phyloP scores from a whole-genome alignment of 2,888 invertebrate genomes.

The Lochmaea capreae region DNA sequence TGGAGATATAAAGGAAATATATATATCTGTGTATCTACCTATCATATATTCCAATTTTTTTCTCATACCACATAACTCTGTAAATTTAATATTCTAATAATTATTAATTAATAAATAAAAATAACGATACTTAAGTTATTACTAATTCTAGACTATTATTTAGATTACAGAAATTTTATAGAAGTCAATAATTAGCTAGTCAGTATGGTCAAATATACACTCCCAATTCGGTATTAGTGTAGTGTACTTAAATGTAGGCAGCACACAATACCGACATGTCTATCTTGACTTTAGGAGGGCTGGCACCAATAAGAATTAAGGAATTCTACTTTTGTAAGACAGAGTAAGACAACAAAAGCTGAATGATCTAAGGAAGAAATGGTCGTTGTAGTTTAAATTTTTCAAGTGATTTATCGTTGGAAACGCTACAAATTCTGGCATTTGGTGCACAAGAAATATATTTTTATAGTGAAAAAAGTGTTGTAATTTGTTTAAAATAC shows the following conservation, averaged over 20 bases:
- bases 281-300: constrained; percentile 1
- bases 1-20: too few relatives aligned
- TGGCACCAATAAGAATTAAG: constrained; percentile 5
- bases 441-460: neutral
- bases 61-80: too few relatives aligned
- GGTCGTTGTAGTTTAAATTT: constrained; percentile 18
- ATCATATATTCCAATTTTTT: too few relatives aligned
- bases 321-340: constrained; percentile 18
- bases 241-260: neutral
- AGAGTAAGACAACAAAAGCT: constrained; percentile 18
- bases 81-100: too few relatives aligned
- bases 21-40: too few relatives aligned
- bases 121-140: too few relatives aligned
- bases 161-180: too few relatives aligned
- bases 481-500: neutral
- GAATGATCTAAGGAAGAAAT: neutral
- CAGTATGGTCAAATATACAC: neutral
- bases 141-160: too few relatives aligned
- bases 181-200: neutral
- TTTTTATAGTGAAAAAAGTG: neutral
- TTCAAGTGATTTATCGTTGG: neutral
- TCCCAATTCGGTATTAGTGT: neutral
- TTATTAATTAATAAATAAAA: too few relatives aligned
- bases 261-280: constrained; percentile 2
- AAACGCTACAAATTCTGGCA: neutral